Conservation (phyloP, 2,797 vertebrate species). For the Danio albolineatus region DNA sequence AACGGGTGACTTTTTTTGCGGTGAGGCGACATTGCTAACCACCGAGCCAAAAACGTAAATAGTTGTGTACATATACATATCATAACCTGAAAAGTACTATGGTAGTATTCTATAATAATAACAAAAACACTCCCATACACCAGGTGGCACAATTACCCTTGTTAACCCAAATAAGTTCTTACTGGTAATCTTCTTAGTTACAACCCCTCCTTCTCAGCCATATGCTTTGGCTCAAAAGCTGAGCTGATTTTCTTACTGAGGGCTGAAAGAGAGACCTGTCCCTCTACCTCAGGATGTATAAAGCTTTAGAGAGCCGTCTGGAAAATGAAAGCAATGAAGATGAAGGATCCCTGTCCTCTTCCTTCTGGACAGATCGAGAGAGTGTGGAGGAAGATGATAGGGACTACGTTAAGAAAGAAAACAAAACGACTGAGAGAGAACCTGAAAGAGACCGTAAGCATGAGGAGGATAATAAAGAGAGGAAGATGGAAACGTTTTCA, state of each 20-base stretch:
- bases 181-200: slow-evolving; percentile 77
- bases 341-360: slow-evolving; percentile 67
- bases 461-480: neutral
- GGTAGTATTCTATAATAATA: neutral
- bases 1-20: too few relatives aligned
- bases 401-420: slow-evolving; percentile 40
- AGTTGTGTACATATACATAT: too few relatives aligned
- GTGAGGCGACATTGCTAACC: too few relatives aligned
- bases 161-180: slow-evolving; percentile 12
- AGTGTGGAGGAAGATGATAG: slow-evolving; percentile 53
- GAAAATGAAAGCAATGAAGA: slow-evolving; percentile 60
- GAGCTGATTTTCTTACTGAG: neutral
- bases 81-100: neutral
- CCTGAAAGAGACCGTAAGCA: slow-evolving; percentile 11
- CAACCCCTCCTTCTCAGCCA: slow-evolving; percentile 57
- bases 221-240: slow-evolving; percentile 40
- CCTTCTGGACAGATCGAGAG: slow-evolving; percentile 76
- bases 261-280: neutral
- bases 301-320: slow-evolving; percentile 53
- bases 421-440: neutral
- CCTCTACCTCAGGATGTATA: slow-evolving; percentile 65
- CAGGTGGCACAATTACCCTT: slow-evolving; percentile 41
- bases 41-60: neutral
- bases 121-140: slow-evolving; percentile 53
- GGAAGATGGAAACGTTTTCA: slow-evolving; percentile 5